Base-by-base conservation (phyloP, 2,113 vertebrate genomes). In the Cavia aperea region DNA sequence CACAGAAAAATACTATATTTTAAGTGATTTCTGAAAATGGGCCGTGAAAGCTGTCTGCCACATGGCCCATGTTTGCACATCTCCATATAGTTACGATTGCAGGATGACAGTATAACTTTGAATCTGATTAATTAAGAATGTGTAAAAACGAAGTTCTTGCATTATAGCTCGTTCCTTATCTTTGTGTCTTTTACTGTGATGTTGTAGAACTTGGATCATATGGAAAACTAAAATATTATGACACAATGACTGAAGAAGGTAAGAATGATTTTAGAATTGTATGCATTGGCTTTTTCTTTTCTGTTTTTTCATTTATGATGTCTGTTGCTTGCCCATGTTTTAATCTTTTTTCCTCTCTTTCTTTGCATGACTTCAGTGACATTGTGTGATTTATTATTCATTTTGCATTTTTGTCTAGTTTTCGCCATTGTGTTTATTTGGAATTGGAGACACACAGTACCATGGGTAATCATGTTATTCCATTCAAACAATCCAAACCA, bases 161-260 rank as follows among this genome's bases (percentile, higher is more conserved):
- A 96, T 98, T 98, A 98, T 97, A 99, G 96, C 98, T 97, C 97
- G 98, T 98, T 98, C 98, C 98, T 99, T 98, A 98, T 99, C 98
- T 98, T 97, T 99, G 97, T 98, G 98, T 99, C 98, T 99, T 98
- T 99, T 99, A 98, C 98, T 99, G 98, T 99, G 98, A 99, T 98
- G 97, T 99, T 99, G 98, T 99, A 99, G 99, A 99, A 98, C 98
- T 99, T 98, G 99, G 99, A 98, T 98, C 99, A 98, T 99, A 99
- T 98, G 99, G 99, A 98, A 99, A 99, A 98, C 99, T 99, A 99
- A 99, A 99, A 99, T 99, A 99, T 99, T 99, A 99, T 99, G 98
- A 99, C 98, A 99, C 99, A 99, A 99, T 99, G 98, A 99, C 99
- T 98, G 98, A 99, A 98, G 99, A 99, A 99, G 99, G 99, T 99